A percentile compares a stretch with the other conserved stretches of the same genome.
Conservation (phyloP, 2,113 vertebrate genomes). For the Menidia beryllina region DNA sequence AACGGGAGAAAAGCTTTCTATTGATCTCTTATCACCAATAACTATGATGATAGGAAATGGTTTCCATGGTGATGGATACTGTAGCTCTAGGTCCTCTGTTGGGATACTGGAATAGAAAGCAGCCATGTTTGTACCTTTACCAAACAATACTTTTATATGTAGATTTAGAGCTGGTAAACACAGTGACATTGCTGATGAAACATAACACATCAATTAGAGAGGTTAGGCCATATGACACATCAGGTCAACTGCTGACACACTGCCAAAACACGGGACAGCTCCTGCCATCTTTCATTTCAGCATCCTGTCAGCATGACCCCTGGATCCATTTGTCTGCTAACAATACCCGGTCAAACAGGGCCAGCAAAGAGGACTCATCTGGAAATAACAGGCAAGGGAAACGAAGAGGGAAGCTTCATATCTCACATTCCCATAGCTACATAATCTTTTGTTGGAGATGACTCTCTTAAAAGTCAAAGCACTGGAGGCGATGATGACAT, state of each 20-base stretch:
- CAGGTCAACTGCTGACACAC: not conserved
- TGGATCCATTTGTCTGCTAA: conserved; percentile 21
- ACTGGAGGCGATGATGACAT: not conserved
- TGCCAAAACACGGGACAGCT: conserved; percentile 12
- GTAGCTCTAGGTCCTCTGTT: too few species aligned
- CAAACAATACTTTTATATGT: too few species aligned
- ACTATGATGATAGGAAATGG: not conserved
- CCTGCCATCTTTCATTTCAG: conserved; percentile 32
- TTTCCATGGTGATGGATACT: not conserved
- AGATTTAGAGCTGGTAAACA: too few species aligned
- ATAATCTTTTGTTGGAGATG: conserved; percentile 35
- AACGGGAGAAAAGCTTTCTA: conserved; percentile 19
- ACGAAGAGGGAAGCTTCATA: conserved; percentile 16
- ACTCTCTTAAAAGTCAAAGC: too few species aligned
- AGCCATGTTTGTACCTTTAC: too few species aligned
- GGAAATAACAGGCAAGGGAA: conserved; percentile 7
- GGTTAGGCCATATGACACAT: not conserved
- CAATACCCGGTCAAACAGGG: conserved; percentile 19
- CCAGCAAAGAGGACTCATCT: conserved; percentile 10
- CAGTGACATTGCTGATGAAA: not conserved
- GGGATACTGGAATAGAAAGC: too few species aligned
- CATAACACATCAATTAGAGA: not conserved
- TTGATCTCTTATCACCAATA: conserved; percentile 12
- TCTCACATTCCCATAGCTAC: conserved; percentile 19
- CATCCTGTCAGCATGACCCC: conserved; percentile 35